These are phyloP conservation scores for Eilema sororculum DNA, from an alignment of 2,888 invertebrate genomes.

Conservation along the genomic window DNA sequence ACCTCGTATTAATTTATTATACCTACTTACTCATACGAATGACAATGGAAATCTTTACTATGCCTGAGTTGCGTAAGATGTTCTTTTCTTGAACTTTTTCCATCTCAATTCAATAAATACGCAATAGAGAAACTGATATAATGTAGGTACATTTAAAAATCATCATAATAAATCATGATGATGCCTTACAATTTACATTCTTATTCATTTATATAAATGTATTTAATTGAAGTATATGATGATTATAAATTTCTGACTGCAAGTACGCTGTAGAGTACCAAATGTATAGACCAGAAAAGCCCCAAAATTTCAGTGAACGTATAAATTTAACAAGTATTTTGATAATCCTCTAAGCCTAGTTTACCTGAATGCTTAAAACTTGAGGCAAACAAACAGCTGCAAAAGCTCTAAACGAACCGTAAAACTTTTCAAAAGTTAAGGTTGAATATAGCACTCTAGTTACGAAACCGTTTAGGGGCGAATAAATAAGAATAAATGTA, in stretches of 20 bases:
- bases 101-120: no score
- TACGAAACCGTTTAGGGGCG: conserved; percentile 11
- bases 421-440: conserved; percentile 8
- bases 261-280: not conserved
- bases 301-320: not conserved
- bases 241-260: no score
- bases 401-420: conserved; percentile 4
- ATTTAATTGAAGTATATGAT: not conserved
- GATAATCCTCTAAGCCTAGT: not conserved
- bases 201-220: not conserved
- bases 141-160: no score
- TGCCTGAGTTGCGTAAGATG: no score
- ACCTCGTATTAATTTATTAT: no score
- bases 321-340: not conserved
- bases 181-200: not conserved
- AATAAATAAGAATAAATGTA: conserved; percentile 11
- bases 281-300: not conserved
- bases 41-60: no score
- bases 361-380: conserved; percentile 5
- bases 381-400: conserved; percentile 5
- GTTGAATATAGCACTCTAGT: conserved; percentile 6
- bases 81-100: no score
- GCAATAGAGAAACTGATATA: no score
- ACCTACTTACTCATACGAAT: no score
- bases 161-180: no score